phyloP scores from a whole-genome alignment of 2,888 invertebrate genomes.

The Rotaria sp. region DNA sequence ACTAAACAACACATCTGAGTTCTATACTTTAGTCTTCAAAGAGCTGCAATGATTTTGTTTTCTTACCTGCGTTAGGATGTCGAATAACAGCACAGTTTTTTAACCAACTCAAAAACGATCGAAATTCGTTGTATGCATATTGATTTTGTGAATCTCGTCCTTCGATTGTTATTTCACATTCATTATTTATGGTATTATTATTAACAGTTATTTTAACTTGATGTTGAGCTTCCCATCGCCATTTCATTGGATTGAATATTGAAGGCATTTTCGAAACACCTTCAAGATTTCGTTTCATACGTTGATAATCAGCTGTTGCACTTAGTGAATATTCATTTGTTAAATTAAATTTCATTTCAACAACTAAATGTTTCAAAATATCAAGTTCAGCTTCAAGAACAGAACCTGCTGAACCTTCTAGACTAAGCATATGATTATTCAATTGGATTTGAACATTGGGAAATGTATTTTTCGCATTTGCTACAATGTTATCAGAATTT shows the following conservation, averaged over 20 bases:
- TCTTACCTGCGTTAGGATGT: neutral
- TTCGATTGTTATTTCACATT: neutral
- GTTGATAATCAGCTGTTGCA: neutral
- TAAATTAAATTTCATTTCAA: neutral
- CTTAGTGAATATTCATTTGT: neutral
- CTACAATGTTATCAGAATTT: neutral
- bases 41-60: no score
- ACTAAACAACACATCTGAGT: no score
- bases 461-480: neutral
- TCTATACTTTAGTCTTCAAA: no score
- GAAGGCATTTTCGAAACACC: neutral
- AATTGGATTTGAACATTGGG: neutral
- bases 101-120: neutral
- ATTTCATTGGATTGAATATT: conserved; percentile 15
- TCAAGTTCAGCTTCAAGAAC: neutral
- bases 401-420: neutral
- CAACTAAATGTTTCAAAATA: neutral
- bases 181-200: neutral
- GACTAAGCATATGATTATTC: neutral
- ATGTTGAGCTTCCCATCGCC: neutral
- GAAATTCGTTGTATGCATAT: neutral
- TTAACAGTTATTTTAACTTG: neutral
- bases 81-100: neutral
- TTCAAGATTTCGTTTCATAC: neutral
- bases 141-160: conserved; percentile 9